Evolutionary conservation across 2,888 invertebrate species (phyloP).

Genomic region (Cremastinae sp.): DNA sequence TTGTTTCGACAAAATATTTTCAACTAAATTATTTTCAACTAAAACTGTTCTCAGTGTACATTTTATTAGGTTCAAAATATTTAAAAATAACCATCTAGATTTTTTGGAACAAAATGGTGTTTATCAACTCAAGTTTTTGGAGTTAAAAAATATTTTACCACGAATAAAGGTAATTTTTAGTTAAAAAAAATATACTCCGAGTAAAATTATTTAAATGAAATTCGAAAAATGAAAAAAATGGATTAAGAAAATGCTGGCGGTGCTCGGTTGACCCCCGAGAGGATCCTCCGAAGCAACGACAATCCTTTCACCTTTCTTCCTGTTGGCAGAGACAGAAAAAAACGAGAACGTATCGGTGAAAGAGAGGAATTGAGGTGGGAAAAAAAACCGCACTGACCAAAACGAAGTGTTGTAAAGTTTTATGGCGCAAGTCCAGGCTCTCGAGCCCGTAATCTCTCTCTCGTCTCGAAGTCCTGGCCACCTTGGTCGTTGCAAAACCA

Average conservation of each 20-base stretch:
- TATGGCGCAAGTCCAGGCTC: conserved; percentile 65
- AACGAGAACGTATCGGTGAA: conserved; percentile 19
- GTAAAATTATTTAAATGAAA: neutral
- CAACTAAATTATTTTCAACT: too few relatives aligned
- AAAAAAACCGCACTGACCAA: conserved; percentile 71
- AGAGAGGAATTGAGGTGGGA: conserved; percentile 40
- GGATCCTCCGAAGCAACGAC: conserved; percentile 24
- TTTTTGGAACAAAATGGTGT: too few relatives aligned
- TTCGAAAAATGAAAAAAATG: conserved; percentile 8
- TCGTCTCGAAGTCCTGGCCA: conserved; percentile 38
- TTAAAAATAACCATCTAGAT: too few relatives aligned
- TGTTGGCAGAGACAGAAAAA: conserved; percentile 24
- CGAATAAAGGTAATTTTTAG: too few relatives aligned
- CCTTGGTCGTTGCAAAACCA: conserved; percentile 40
- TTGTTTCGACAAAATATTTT: too few relatives aligned
- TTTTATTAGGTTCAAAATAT: too few relatives aligned
- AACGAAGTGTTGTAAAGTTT: conserved; percentile 70
- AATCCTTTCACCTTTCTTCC: conserved; percentile 60
- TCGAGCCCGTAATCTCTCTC: conserved; percentile 64
- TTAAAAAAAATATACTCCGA: too few relatives aligned
- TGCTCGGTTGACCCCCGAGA: conserved; percentile 12
- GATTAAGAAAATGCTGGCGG: neutral
- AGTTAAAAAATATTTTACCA: too few relatives aligned
- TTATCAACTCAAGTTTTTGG: too few relatives aligned
- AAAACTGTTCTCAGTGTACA: too few relatives aligned